Conservation (phyloP, 2,888 invertebrate genomes). For the Agrochola lychnidis region DNA sequence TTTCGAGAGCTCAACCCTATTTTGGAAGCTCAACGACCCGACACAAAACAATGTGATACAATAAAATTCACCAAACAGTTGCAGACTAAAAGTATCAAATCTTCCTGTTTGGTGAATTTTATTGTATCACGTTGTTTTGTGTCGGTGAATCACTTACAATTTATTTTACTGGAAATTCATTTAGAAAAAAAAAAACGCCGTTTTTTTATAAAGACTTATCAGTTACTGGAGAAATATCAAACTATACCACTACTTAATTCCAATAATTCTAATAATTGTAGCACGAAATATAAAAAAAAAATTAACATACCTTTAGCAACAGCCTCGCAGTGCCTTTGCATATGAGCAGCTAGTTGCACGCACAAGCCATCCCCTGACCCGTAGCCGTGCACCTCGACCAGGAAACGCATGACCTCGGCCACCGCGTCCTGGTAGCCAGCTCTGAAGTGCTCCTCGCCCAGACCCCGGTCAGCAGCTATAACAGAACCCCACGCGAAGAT, state of each 20-base stretch:
- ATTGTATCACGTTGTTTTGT: too few relatives aligned
- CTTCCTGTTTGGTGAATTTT: too few relatives aligned
- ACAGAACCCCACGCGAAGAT: conserved; percentile 81
- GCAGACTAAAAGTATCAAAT: neutral
- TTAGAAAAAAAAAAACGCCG: neutral
- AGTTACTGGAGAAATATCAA: neutral
- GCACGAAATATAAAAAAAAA: neutral
- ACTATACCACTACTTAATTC: neutral
- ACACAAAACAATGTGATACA: neutral
- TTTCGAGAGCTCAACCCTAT: neutral
- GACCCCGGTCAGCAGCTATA: conserved; percentile 83
- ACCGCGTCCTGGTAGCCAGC: conserved; percentile 98
- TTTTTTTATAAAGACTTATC: neutral
- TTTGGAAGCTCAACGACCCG: conserved; percentile 3
- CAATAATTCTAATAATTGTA: neutral
- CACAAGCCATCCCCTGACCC: conserved; percentile 95
- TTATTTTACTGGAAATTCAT: neutral
- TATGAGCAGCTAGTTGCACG: conserved; percentile 94
- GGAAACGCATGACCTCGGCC: conserved; percentile 96
- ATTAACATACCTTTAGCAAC: conserved; percentile 88
- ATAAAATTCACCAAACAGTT: neutral
- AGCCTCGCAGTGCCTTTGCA: conserved; percentile 95
- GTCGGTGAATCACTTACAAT: too few relatives aligned
- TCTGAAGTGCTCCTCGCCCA: conserved; percentile 89
- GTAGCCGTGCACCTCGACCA: conserved; percentile 96